phyloP scores from a whole-genome alignment of 1,140 invertebrate species.

The Neoseiulus cucumeris region DNA sequence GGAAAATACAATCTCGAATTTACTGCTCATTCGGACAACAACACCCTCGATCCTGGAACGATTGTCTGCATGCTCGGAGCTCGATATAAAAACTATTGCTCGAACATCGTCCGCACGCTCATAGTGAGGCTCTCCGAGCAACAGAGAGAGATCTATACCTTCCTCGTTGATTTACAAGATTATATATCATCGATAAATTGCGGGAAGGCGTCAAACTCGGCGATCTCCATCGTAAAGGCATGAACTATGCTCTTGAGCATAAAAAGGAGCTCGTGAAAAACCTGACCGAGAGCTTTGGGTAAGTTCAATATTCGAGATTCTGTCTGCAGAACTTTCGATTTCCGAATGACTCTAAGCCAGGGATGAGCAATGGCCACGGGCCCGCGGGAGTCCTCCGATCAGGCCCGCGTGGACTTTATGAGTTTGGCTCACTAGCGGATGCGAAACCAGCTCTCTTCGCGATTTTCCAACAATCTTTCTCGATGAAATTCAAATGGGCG shows the following conservation, averaged over 20 bases:
- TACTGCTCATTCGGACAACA: conserved; percentile 71
- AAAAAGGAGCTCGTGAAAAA: conserved; percentile 72
- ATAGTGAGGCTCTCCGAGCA: conserved; percentile 74
- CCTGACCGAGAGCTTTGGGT: conserved; percentile 80
- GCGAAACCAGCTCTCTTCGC: too few species aligned
- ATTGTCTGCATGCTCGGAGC: conserved; percentile 87
- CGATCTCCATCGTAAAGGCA: conserved; percentile 66
- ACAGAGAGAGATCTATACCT: conserved; percentile 70
- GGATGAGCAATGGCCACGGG: too few species aligned
- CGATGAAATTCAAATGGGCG: too few species aligned
- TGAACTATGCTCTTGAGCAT: conserved; percentile 63
- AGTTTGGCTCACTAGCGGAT: too few species aligned
- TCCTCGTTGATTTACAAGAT: conserved; percentile 77
- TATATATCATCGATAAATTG: conserved; percentile 62
- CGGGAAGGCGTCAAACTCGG: conserved; percentile 61
- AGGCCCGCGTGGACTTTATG: too few species aligned
- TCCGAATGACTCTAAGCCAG: too few species aligned
- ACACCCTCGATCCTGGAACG: conserved; percentile 78
- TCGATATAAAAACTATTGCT: conserved; percentile 92
- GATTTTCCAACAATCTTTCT: too few species aligned
- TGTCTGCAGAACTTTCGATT: too few species aligned
- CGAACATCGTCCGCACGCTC: conserved; percentile 92
- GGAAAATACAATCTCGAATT: conserved; percentile 94
- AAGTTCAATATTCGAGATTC: too few species aligned
- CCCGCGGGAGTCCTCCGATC: too few species aligned